These are phyloP conservation scores for Triplophysa siluroides DNA, from an alignment of 2,113 vertebrate species.

Conservation along the genomic window DNA sequence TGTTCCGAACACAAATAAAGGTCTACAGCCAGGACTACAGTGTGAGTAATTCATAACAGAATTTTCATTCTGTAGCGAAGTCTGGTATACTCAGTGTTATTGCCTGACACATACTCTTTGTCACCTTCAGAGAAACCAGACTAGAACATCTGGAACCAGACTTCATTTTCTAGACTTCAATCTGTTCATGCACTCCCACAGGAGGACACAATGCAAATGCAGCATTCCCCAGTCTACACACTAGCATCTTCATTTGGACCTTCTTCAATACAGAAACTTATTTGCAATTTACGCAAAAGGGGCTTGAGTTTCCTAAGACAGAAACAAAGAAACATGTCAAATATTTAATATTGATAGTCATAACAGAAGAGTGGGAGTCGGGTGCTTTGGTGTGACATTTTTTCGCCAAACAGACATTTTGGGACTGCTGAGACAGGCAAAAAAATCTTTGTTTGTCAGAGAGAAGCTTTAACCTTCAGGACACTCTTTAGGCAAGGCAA, in stretches of 20 bases:
- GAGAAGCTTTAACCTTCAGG: conserved; percentile 3
- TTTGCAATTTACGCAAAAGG: conserved; percentile 54
- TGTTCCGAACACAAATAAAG: too few relatives aligned
- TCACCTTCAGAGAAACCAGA: neutral
- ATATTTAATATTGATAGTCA: conserved; percentile 54
- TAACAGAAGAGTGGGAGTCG: neutral
- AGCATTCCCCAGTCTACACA: conserved; percentile 44
- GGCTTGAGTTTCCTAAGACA: conserved; percentile 52
- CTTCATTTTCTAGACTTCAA: neutral
- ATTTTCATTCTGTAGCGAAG: too few relatives aligned
- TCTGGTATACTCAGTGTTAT: too few relatives aligned
- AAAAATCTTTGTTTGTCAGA: conserved; percentile 29
- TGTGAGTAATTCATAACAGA: too few relatives aligned
- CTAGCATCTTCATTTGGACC: conserved; percentile 60
- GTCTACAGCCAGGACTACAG: too few relatives aligned
- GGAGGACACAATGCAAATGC: conserved; percentile 47
- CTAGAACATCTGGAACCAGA: neutral
- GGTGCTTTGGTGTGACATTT: neutral
- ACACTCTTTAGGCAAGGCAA: too few relatives aligned
- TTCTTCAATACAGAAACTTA: conserved; percentile 58
- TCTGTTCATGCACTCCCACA: too few relatives aligned
- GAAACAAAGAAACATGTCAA: conserved; percentile 51
- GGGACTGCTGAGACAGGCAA: neutral
- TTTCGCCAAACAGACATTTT: neutral
- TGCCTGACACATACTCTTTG: neutral